Evolutionary conservation across 2,888 invertebrate species (phyloP).

Genomic region (Platerodrilus igneus): DNA sequence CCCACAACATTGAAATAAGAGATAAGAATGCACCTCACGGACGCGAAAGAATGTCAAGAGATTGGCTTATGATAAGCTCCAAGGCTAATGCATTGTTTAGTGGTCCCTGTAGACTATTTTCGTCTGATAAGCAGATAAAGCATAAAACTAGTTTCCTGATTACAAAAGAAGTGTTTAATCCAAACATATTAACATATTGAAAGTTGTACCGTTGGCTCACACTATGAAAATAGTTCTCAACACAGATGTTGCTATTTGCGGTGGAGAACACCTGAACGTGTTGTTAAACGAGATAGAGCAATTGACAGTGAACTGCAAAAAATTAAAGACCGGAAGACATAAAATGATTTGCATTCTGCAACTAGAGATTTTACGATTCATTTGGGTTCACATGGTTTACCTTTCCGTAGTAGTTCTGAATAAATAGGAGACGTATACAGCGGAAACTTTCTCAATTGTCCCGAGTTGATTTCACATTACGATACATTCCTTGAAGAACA

Average conservation of each 20-base stretch:
- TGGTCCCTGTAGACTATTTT: constrained; percentile 11
- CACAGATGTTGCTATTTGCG: constrained; percentile 3
- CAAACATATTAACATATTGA: constrained; percentile 2
- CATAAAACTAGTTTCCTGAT: constrained; percentile 2
- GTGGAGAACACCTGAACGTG: constrained; percentile 4
- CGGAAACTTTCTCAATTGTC: constrained; percentile 8
- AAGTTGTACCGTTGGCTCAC: too few species aligned
- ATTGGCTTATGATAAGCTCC: too few species aligned
- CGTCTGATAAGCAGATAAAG: not conserved
- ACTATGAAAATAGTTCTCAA: too few species aligned
- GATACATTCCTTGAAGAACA: constrained; percentile 9
- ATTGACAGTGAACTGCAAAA: constrained; percentile 7
- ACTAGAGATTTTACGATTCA: constrained; percentile 1
- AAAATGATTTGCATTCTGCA: constrained; percentile 5
- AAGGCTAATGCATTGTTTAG: constrained; percentile 14
- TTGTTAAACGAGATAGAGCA: not conserved
- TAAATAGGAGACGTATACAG: constrained; percentile 1
- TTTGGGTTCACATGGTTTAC: not conserved
- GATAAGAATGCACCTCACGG: not conserved
- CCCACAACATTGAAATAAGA: too few species aligned
- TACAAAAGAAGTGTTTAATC: constrained; percentile 4
- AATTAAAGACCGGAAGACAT: not conserved
- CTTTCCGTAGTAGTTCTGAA: constrained; percentile 2
- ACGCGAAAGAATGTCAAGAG: not conserved
- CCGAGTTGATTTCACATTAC: constrained; percentile 10